These are phyloP conservation scores for Scalopus aquaticus DNA, from an alignment of 2,113 vertebrate species.

Conservation along the genomic window DNA sequence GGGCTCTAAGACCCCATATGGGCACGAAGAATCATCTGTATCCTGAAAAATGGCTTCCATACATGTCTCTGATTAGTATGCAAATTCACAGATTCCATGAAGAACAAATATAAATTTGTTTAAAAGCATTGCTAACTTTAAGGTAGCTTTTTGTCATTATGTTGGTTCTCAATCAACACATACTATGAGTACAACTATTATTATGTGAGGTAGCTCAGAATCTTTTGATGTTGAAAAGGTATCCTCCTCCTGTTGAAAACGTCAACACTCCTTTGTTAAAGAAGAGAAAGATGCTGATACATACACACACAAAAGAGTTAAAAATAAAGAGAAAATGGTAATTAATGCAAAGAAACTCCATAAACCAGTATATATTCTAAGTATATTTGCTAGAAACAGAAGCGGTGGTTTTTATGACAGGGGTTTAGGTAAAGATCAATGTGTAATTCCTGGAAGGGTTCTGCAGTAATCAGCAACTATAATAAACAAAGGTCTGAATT, in stretches of 20 bases:
- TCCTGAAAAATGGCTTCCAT: background rate
- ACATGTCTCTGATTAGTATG: background rate
- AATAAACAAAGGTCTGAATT: constrained; percentile 19
- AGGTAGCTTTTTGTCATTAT: background rate
- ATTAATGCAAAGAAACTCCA: background rate
- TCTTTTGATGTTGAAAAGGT: background rate
- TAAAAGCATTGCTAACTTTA: background rate
- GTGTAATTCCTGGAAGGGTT: background rate
- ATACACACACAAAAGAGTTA: background rate
- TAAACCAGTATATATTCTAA: background rate
- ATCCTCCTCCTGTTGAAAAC: background rate
- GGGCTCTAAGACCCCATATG: background rate
- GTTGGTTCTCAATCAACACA: background rate
- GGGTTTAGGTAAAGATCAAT: background rate
- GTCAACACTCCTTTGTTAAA: background rate
- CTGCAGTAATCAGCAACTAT: background rate
- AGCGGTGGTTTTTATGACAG: background rate
- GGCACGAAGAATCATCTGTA: background rate
- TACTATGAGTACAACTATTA: background rate
- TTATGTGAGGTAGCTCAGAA: background rate
- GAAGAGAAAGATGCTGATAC: background rate
- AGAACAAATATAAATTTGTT: background rate
- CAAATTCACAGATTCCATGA: background rate
- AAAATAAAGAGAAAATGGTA: background rate
- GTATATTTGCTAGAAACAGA: background rate